Evolutionary conservation across 2,113 vertebrate genomes (phyloP).

Genomic region (Chunga burmeisteri): DNA sequence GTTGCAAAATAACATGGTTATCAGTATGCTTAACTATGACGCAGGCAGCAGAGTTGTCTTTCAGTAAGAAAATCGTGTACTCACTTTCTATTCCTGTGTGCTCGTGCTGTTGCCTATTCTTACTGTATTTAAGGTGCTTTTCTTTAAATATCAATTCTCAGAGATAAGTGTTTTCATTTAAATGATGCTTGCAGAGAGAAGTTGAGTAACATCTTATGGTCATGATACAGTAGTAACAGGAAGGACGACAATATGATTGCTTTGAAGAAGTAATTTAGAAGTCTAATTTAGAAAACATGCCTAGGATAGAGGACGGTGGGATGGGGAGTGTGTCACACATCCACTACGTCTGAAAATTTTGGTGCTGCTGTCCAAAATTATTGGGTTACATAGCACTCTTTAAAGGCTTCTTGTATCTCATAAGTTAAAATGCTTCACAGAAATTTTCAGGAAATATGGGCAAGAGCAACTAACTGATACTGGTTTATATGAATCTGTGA

Average conservation of each 20-base stretch:
- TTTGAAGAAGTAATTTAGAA: neutral
- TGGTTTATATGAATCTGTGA: neutral
- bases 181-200: neutral
- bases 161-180: neutral
- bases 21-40: neutral
- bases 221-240: neutral
- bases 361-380: neutral
- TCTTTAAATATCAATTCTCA: neutral
- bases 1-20: neutral
- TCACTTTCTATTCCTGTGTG: neutral
- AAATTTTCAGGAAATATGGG: neutral
- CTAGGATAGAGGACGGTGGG: neutral
- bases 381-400: neutral
- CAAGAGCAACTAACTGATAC: neutral
- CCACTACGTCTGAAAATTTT: neutral
- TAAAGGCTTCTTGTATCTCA: neutral
- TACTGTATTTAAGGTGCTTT: neutral
- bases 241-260: neutral
- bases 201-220: neutral
- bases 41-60: neutral
- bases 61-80: neutral
- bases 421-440: neutral
- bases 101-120: neutral
- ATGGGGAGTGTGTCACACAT: neutral
- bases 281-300: neutral